Percentiles rank a stretch among this genome's conserved stretches.
Evolutionary conservation across 1,140 invertebrate species (phyloP).

Genomic region (Anoplophora glabripennis): DNA sequence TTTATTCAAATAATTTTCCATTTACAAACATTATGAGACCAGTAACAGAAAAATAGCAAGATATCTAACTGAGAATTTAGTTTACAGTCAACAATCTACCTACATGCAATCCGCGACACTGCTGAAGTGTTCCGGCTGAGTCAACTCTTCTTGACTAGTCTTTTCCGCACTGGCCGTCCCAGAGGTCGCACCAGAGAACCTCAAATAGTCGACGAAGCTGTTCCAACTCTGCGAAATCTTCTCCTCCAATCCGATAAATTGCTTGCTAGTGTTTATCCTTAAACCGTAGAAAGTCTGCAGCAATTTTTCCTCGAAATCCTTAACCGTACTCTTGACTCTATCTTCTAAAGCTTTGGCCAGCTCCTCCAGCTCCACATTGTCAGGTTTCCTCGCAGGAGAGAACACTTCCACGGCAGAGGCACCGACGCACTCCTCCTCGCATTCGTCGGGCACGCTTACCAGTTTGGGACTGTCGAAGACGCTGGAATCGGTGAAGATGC

Average conservation of each 20-base stretch:
- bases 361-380: slow-evolving; percentile 17
- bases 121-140: no score
- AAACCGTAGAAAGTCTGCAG: slow-evolving; percentile 27
- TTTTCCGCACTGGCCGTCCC: background rate
- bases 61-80: no score
- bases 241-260: slow-evolving; percentile 31
- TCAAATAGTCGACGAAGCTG: slow-evolving; percentile 32
- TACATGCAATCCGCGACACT: no score
- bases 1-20: no score
- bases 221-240: slow-evolving; percentile 33
- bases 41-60: no score
- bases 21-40: no score
- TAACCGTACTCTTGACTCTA: slow-evolving; percentile 19
- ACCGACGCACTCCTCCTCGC: background rate
- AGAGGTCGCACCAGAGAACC: slow-evolving; percentile 11
- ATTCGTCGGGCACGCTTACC: background rate
- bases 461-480: background rate
- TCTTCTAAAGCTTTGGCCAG: slow-evolving; percentile 22
- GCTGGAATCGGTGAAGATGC: slow-evolving; percentile 7
- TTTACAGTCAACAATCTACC: no score
- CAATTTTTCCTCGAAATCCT: slow-evolving; percentile 29
- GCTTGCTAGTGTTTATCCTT: slow-evolving; percentile 29
- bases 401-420: background rate
- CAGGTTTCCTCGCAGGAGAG: background rate
- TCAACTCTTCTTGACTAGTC: background rate